A percentile compares a stretch with the other conserved stretches of the same genome.
These are phyloP conservation scores for Agonopterix subpropinquella DNA, from an alignment of 2,888 invertebrate species.

Conservation along the genomic window DNA sequence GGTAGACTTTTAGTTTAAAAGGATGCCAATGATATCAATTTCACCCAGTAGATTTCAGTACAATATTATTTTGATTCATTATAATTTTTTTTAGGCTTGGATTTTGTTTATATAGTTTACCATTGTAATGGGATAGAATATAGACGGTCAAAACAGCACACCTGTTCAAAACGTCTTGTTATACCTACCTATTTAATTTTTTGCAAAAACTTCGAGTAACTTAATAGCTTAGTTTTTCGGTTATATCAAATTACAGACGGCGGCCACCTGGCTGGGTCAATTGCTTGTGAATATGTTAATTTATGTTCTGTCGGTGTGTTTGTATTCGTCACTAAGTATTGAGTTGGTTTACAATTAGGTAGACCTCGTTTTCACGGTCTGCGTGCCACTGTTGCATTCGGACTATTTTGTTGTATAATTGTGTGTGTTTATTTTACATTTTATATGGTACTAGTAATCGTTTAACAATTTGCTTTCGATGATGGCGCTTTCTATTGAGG, in stretches of 20 bases:
- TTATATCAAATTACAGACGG: conserved; percentile 45
- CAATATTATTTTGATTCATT: no score
- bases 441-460: not conserved
- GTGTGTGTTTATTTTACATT: not conserved
- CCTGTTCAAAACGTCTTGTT: not conserved
- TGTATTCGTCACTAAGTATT: conserved; percentile 14
- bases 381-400: conserved; percentile 4
- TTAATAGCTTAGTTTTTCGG: conserved; percentile 40
- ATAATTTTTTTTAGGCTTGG: no score
- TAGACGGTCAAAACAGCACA: not conserved
- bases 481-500: not conserved
- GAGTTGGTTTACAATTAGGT: conserved; percentile 21
- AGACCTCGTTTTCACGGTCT: conserved; percentile 35
- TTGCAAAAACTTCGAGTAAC: conserved; percentile 12
- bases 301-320: conserved; percentile 29
- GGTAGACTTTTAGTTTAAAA: no score
- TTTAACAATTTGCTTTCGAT: not conserved
- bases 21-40: no score
- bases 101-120: not conserved
- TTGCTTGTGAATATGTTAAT: conserved; percentile 34
- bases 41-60: no score
- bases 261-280: conserved; percentile 46
- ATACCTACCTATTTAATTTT: conserved; percentile 1
- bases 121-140: not conserved
- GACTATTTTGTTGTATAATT: not conserved